A percentile compares a stretch with the other conserved stretches of the same genome.
Evolutionary conservation across 2,888 invertebrate species (phyloP).

Genomic region (Agonopterix heracliana): DNA sequence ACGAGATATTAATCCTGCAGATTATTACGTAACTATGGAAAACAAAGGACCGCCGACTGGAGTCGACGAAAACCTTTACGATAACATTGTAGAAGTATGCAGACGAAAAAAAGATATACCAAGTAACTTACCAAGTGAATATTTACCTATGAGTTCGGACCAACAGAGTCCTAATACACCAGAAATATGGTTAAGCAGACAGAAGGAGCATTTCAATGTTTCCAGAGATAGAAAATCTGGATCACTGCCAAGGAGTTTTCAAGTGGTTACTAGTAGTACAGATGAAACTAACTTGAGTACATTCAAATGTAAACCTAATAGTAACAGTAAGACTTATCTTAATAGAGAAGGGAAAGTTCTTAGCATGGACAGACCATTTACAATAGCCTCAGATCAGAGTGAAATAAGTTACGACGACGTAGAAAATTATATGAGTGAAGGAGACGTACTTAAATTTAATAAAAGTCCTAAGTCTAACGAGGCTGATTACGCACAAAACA

Average conservation of each 20-base stretch:
- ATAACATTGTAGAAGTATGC: slow-evolving; percentile 58
- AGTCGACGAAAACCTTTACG: slow-evolving; percentile 54
- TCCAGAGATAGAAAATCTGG: slow-evolving; percentile 82
- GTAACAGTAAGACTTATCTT: slow-evolving; percentile 69
- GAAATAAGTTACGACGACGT: slow-evolving; percentile 82
- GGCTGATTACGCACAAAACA: slow-evolving; percentile 49
- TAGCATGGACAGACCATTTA: slow-evolving; percentile 80
- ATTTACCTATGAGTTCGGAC: slow-evolving; percentile 62
- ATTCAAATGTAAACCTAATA: slow-evolving; percentile 62
- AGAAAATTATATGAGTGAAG: slow-evolving; percentile 73
- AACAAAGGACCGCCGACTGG: slow-evolving; percentile 31
- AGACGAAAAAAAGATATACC: slow-evolving; percentile 52
- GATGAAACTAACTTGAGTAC: slow-evolving; percentile 58
- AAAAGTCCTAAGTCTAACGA: slow-evolving; percentile 49
- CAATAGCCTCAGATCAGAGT: slow-evolving; percentile 83
- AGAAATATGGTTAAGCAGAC: slow-evolving; percentile 83
- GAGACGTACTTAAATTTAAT: slow-evolving; percentile 60
- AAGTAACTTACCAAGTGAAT: slow-evolving; percentile 41
- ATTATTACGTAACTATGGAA: slow-evolving; percentile 60
- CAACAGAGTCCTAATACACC: slow-evolving; percentile 78
- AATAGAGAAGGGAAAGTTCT: slow-evolving; percentile 78
- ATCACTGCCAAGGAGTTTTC: slow-evolving; percentile 86
- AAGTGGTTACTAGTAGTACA: slow-evolving; percentile 76
- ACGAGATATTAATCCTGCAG: slow-evolving; percentile 22
- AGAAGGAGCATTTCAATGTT: slow-evolving; percentile 81